Conservation (phyloP, 2,797 vertebrate genomes). For the Pachyuromys duprasi region DNA sequence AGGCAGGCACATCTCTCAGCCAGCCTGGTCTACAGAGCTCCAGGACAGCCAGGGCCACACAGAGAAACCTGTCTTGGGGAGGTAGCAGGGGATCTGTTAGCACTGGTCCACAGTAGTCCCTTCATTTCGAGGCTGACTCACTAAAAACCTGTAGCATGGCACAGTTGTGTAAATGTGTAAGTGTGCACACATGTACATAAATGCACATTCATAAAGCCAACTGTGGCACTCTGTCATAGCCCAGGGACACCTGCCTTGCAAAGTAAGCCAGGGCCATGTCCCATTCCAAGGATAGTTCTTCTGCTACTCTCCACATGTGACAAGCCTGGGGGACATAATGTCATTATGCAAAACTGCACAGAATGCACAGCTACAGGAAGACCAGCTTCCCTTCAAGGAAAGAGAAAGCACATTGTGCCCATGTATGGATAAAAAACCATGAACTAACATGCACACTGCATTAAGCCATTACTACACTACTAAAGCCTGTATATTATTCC, state of each 20-base stretch:
- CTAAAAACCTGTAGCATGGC: conserved; percentile 17
- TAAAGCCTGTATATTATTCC: neutral
- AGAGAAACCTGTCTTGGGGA: neutral
- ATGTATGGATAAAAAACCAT: neutral
- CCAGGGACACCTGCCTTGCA: neutral
- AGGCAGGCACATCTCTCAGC: neutral
- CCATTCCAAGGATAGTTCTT: neutral
- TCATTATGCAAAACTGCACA: neutral
- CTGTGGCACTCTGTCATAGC: conserved; percentile 29
- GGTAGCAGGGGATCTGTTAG: neutral
- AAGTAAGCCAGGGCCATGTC: conserved; percentile 50
- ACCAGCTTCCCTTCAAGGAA: conserved; percentile 57
- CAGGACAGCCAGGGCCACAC: neutral
- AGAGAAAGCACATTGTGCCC: neutral
- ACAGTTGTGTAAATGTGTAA: neutral
- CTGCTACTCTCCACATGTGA: neutral
- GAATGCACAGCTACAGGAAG: neutral
- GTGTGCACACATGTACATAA: neutral
- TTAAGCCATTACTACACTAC: neutral
- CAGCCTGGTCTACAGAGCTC: neutral
- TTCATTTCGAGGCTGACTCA: conserved; percentile 49
- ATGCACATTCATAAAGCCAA: neutral
- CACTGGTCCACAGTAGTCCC: conserved; percentile 14
- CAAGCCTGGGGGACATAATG: neutral
- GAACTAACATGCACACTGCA: neutral